Evolutionary conservation across 2,113 vertebrate species (phyloP).

Genomic region (Ascaphus truei): DNA sequence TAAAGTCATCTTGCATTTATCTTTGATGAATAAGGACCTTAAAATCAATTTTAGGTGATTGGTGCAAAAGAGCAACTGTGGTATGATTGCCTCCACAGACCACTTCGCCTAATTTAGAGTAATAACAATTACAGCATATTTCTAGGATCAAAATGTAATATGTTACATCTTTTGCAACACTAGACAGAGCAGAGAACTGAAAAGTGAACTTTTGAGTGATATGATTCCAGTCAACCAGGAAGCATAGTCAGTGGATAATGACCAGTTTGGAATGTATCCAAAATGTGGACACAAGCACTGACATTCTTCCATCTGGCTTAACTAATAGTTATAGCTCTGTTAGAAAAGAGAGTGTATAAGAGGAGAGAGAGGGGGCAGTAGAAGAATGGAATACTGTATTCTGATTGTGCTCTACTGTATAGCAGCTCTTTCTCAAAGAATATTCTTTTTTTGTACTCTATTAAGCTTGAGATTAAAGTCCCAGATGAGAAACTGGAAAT

Average conservation of each 20-base stretch:
- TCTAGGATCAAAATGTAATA: constrained; percentile 8
- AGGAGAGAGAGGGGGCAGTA: constrained; percentile 33
- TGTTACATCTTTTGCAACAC: constrained; percentile 30
- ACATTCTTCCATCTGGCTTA: constrained; percentile 41
- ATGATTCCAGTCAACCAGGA: constrained; percentile 39
- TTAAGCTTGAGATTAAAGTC: constrained; percentile 79
- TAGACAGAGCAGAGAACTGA: constrained; percentile 21
- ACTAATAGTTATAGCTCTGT: constrained; percentile 29
- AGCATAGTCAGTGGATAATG: constrained; percentile 41
- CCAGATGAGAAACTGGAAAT: constrained; percentile 73
- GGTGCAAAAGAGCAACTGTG: constrained; percentile 12
- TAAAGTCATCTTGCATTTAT: background rate
- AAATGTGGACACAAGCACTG: constrained; percentile 32
- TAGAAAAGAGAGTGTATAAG: constrained; percentile 31
- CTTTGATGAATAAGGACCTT: background rate
- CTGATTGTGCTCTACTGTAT: background rate
- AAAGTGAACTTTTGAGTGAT: constrained; percentile 38
- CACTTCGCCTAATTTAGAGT: constrained; percentile 11
- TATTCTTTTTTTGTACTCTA: constrained; percentile 72
- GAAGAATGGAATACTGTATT: constrained; percentile 41
- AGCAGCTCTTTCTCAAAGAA: constrained; percentile 39
- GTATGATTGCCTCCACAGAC: background rate
- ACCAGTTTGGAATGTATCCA: constrained; percentile 40
- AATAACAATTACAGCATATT: constrained; percentile 8
- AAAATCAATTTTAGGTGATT: constrained; percentile 13